Base-by-base conservation (phyloP, 1,140 invertebrate genomes). In the Lordiphosa collinella region DNA sequence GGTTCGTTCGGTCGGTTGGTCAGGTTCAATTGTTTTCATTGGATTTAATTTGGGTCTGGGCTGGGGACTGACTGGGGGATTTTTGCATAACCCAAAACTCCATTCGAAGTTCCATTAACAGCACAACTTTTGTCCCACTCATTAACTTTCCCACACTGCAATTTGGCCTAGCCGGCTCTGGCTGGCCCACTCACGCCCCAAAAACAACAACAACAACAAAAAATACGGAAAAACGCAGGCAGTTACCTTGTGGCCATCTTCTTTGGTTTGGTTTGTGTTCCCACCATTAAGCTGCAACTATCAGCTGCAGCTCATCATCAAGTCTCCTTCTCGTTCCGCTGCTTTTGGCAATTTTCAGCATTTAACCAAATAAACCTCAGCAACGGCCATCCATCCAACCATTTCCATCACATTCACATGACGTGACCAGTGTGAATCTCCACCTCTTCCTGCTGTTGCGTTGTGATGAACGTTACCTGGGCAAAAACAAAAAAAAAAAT, bases 261-360 rank as follows among this genome's bases (percentile, higher is more conserved):
- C 31, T 50, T 47, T 61, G 53, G 58, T 54, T 61, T 22, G 46
- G 66, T 35, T 61, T 53, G 58, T 80, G 69, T 80, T 80, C 76
- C 76, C 76, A 80, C 76, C 76, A 80, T 80, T 82, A 80, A 82
- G 75, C 56, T 58, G 40, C 57, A 55, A 65, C 76, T 71, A 82
- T 75, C 76, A 80, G 57, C 70, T 69, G 57, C 76, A 80, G 56
- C 75, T 70, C 65, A 71, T 74, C 75, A 74, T 38, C 55, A 58
- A 68, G 58, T 63, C 10, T 9, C 18, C 11, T 38, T 46, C 9
- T 37, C 32, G n/a, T 46, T 48, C 25, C 35, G 46, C 51, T 60
- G 61, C 76, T 82, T 82, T 71, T 82, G 72, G 67, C 78, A 78
- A 82, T 82, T 82, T 84, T 69, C 63, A 76, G 63, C 78, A 84